Evolutionary conservation across 2,888 invertebrate species (phyloP).

Genomic region (Orgyia antiqua): DNA sequence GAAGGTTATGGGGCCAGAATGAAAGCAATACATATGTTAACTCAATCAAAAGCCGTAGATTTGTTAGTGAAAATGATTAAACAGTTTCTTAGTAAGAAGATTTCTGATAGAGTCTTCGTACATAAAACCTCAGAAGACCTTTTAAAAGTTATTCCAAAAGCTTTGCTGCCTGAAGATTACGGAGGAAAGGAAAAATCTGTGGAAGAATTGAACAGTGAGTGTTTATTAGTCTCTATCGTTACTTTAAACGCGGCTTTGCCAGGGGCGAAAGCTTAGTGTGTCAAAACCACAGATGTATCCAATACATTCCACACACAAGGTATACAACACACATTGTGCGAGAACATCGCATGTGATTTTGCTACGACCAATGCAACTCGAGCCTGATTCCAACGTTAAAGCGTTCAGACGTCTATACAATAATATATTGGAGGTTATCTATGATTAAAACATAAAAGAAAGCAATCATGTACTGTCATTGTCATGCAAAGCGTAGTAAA

Average conservation of each 20-base stretch:
- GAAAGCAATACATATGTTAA: background rate
- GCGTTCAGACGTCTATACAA: too few species aligned
- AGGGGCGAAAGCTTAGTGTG: background rate
- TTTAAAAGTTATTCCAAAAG: background rate
- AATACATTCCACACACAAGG: too few species aligned
- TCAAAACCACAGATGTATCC: background rate
- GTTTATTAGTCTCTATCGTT: background rate
- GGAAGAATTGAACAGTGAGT: background rate
- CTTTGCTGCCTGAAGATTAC: slow-evolving; percentile 1
- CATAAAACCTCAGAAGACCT: background rate
- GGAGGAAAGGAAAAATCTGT: background rate
- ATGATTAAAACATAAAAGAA: too few species aligned
- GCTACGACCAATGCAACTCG: too few species aligned
- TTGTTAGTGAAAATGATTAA: background rate
- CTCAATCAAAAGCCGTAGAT: background rate
- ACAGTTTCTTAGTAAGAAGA: background rate
- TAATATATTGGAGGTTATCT: too few species aligned
- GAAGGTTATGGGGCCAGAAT: background rate
- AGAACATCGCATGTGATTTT: too few species aligned
- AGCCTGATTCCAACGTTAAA: too few species aligned
- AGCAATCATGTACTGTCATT: too few species aligned
- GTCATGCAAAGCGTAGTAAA: too few species aligned
- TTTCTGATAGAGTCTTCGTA: background rate
- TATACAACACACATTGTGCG: too few species aligned
- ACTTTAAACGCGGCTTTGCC: background rate